Evolutionary conservation across 2,888 invertebrate species (phyloP).

Genomic region (Panzeria rudis): DNA sequence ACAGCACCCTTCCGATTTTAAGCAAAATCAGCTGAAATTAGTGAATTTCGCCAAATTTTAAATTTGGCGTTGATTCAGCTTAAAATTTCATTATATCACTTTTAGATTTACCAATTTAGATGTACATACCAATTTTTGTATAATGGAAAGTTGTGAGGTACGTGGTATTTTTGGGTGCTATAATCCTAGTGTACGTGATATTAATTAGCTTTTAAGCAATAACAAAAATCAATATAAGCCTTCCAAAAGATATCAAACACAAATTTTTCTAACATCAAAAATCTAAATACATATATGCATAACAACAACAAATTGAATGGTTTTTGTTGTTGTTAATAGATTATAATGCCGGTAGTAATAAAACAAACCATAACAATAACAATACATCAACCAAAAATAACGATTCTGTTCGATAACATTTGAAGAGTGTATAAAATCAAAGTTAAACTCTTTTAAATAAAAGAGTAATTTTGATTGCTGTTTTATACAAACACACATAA

Average conservation of each 20-base stretch:
- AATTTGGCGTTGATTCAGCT: too few relatives aligned
- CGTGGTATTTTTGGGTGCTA: too few relatives aligned
- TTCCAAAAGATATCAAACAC: background rate
- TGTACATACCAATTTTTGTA: too few relatives aligned
- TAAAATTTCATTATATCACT: too few relatives aligned
- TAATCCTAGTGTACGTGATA: background rate
- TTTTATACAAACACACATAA: background rate
- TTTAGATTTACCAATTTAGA: too few relatives aligned
- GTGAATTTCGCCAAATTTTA: too few relatives aligned
- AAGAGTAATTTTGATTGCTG: conserved; percentile 3
- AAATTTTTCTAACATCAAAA: background rate
- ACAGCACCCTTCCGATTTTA: too few relatives aligned
- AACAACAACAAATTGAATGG: background rate
- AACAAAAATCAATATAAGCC: background rate
- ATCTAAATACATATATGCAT: too few relatives aligned
- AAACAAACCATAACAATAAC: conserved; percentile 5
- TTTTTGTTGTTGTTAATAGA: conserved; percentile 10
- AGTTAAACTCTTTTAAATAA: conserved; percentile 15
- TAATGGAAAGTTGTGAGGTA: too few relatives aligned
- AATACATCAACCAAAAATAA: conserved; percentile 3
- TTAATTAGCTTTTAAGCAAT: background rate
- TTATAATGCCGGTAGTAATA: conserved; percentile 54
- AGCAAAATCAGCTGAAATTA: too few relatives aligned
- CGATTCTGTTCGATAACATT: background rate
- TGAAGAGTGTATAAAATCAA: background rate